Percentiles rank a stretch among this genome's conserved stretches.
Conservation (phyloP, 1,140 invertebrate species). For the Zaprionus davidi region DNA sequence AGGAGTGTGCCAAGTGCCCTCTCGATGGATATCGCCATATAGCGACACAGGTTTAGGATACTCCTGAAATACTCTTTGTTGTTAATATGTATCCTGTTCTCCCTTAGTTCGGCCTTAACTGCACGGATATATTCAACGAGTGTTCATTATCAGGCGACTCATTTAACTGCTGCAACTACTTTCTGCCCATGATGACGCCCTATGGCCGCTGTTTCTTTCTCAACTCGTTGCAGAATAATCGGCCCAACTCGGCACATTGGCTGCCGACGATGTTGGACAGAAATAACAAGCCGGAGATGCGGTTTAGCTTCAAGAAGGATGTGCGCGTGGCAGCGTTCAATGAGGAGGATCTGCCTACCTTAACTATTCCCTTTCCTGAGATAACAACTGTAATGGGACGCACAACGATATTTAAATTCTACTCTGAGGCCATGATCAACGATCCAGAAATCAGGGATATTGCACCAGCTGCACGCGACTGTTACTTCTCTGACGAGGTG, state of each 20-base stretch:
- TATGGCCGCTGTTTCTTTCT: slow-evolving; percentile 85
- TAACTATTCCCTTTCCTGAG: background rate
- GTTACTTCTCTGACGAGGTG: slow-evolving; percentile 85
- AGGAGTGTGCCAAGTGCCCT: slow-evolving; percentile 56
- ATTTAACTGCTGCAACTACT: slow-evolving; percentile 86
- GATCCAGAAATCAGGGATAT: slow-evolving; percentile 73
- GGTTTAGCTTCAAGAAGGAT: slow-evolving; percentile 30
- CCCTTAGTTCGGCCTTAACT: slow-evolving; percentile 61
- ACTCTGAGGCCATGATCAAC: slow-evolving; percentile 63
- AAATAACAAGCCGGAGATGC: slow-evolving; percentile 38
- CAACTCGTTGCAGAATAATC: slow-evolving; percentile 85
- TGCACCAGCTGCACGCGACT: slow-evolving; percentile 80
- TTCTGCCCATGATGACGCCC: slow-evolving; percentile 85
- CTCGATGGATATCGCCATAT: slow-evolving; percentile 32
- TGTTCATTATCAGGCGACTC: slow-evolving; percentile 84
- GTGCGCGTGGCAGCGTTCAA: slow-evolving; percentile 48
- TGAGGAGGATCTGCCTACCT: slow-evolving; percentile 61
- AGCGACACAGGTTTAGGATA: slow-evolving; percentile 16
- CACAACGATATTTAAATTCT: slow-evolving; percentile 48
- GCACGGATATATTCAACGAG: slow-evolving; percentile 78
- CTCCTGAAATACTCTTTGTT: background rate
- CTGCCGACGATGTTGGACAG: slow-evolving; percentile 50
- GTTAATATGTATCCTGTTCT: background rate
- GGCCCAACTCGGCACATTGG: slow-evolving; percentile 47
- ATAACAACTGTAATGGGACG: slow-evolving; percentile 1